These are phyloP conservation scores for Macrophya alboannulata DNA, from an alignment of 2,888 invertebrate species.

Conservation along the genomic window DNA sequence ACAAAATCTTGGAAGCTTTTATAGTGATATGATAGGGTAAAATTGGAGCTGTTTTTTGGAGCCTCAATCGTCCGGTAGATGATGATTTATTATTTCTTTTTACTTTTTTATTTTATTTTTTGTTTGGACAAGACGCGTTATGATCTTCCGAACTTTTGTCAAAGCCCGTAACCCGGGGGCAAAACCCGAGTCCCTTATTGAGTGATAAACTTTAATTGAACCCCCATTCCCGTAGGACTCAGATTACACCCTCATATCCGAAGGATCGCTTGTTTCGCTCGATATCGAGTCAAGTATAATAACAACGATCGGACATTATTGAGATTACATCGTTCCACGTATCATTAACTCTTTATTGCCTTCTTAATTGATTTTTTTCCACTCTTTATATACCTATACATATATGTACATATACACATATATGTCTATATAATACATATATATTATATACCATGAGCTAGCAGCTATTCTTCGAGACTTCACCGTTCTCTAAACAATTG, in stretches of 20 bases:
- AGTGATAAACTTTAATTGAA: constrained; percentile 55
- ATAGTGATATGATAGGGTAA: no score
- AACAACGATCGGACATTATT: constrained; percentile 42
- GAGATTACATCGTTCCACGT: constrained; percentile 45
- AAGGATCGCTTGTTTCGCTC: constrained; percentile 16
- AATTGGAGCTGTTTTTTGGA: neutral
- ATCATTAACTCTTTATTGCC: constrained; percentile 41
- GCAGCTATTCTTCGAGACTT: neutral
- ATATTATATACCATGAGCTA: no score
- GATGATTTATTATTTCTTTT: neutral
- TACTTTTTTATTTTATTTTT: neutral
- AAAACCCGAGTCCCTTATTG: constrained; percentile 35
- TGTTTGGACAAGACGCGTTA: constrained; percentile 6
- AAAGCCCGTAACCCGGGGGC: neutral
- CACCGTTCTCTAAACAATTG: neutral
- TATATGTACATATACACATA: neutral
- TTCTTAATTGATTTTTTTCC: constrained; percentile 26
- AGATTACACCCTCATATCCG: constrained; percentile 38
- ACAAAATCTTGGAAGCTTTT: no score
- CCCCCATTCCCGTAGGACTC: constrained; percentile 18
- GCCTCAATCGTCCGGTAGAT: neutral
- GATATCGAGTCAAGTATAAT: constrained; percentile 25
- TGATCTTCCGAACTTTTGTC: constrained; percentile 8
- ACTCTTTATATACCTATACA: neutral
- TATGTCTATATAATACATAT: no score